A percentile compares a stretch with the other conserved stretches of the same genome.
Evolutionary conservation across 2,113 vertebrate species (phyloP).

Genomic region (Silurus meridionalis): DNA sequence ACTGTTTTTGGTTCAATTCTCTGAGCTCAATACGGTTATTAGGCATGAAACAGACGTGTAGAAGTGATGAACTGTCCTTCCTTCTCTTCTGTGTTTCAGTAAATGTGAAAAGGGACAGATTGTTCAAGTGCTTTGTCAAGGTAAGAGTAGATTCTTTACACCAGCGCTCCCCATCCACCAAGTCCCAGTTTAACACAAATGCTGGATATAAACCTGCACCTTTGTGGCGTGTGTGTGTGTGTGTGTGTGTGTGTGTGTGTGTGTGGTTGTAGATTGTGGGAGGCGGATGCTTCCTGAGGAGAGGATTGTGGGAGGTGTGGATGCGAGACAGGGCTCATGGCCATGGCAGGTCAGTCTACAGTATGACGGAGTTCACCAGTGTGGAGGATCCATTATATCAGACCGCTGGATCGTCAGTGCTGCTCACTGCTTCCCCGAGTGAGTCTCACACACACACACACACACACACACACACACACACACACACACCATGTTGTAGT

Average conservation of each 20-base stretch:
- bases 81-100: constrained; percentile 60
- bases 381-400: constrained; percentile 85
- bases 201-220: too few relatives aligned
- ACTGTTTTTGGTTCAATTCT: neutral
- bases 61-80: constrained; percentile 15
- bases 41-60: too few relatives aligned
- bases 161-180: too few relatives aligned
- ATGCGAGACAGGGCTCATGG: constrained; percentile 83
- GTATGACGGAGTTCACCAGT: constrained; percentile 83
- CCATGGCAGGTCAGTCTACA: constrained; percentile 89
- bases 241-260: neutral
- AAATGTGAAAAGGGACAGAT: constrained; percentile 75
- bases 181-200: too few relatives aligned
- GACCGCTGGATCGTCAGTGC: constrained; percentile 86
- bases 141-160: constrained; percentile 54
- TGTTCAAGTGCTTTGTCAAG: constrained; percentile 75
- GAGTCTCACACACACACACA: constrained; percentile 54
- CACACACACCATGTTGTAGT: neutral
- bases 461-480: constrained; percentile 19
- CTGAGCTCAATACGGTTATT: neutral
- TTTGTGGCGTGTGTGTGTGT: neutral
- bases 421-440: constrained; percentile 90
- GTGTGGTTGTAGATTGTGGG: constrained; percentile 77
- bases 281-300: constrained; percentile 80
- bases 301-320: constrained; percentile 83